These are phyloP conservation scores for Hippolais icterina DNA, from an alignment of 2,113 vertebrate species.

Conservation along the genomic window DNA sequence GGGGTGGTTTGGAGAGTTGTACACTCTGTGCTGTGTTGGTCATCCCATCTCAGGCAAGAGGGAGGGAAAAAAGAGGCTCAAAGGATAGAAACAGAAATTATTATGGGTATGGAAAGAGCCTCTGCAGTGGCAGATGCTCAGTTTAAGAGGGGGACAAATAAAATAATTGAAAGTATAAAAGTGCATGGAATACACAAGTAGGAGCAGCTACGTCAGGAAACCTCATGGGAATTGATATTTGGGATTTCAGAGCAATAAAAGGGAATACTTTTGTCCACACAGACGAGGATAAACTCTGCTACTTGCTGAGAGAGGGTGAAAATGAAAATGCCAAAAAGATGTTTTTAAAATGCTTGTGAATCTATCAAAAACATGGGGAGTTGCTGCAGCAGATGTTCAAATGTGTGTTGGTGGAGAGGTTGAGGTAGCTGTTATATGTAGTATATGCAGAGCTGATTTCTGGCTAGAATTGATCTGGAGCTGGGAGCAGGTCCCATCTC, in stretches of 20 bases:
- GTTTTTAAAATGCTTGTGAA: not conserved
- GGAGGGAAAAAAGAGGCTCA: not conserved
- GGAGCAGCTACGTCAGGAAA: not conserved
- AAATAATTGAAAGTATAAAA: not conserved
- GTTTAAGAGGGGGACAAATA: not conserved
- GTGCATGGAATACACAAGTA: not conserved
- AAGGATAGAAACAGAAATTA: not conserved
- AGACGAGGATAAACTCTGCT: not conserved
- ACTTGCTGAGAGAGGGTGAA: not conserved
- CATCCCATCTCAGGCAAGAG: not conserved
- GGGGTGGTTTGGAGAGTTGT: not conserved
- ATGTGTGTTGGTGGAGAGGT: not conserved
- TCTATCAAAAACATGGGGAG: not conserved
- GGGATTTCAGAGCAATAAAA: not conserved
- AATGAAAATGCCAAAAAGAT: not conserved
- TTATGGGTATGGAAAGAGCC: not conserved
- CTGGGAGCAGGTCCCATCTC: not conserved
- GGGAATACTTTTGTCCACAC: not conserved
- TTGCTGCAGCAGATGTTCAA: not conserved
- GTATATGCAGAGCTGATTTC: not conserved
- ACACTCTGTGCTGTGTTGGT: not conserved
- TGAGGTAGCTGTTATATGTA: not conserved
- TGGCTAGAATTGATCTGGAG: not conserved
- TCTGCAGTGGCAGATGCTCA: accelerated
- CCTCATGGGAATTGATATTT: not conserved